Percentiles rank a stretch among this genome's conserved stretches.
These are phyloP conservation scores for Gambusia yucatana DNA, from an alignment of 2,797 vertebrate species.

Conservation along the genomic window DNA sequence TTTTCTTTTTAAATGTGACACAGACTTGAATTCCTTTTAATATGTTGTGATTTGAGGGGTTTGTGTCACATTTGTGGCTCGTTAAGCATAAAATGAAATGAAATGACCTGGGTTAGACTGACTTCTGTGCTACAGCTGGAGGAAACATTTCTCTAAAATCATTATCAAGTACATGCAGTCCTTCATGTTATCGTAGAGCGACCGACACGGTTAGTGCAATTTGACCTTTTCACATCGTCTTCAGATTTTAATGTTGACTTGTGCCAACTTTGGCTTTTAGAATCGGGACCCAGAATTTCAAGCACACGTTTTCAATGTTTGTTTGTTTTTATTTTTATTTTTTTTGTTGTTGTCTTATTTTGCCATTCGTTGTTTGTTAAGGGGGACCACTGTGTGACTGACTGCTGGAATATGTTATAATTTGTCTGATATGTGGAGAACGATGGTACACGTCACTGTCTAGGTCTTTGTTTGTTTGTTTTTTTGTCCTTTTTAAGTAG, in stretches of 20 bases:
- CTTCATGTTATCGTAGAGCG: background rate
- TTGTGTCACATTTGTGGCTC: constrained; percentile 40
- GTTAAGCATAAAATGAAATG: constrained; percentile 32
- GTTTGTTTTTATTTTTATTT: background rate
- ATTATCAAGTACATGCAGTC: background rate
- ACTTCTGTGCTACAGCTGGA: constrained; percentile 15
- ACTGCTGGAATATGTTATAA: constrained; percentile 70
- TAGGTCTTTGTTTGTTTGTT: constrained; percentile 43
- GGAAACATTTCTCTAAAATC: constrained; percentile 12
- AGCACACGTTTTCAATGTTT: constrained; percentile 11
- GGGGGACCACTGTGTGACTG: constrained; percentile 72
- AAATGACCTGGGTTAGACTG: constrained; percentile 21
- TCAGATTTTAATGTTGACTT: background rate
- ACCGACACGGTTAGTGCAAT: background rate
- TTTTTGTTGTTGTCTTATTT: background rate
- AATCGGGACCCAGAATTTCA: constrained; percentile 39
- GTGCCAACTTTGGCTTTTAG: constrained; percentile 44
- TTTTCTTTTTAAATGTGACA: constrained; percentile 35
- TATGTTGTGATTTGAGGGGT: constrained; percentile 51
- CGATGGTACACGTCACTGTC: constrained; percentile 80
- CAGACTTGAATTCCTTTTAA: constrained; percentile 73
- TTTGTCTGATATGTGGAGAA: constrained; percentile 47
- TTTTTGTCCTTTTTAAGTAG: constrained; percentile 50
- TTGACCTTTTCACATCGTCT: background rate
- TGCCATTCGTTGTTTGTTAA: constrained; percentile 46